Evolutionary conservation across 2,113 vertebrate genomes (phyloP).

Genomic region (Phylloscopus trochilus): DNA sequence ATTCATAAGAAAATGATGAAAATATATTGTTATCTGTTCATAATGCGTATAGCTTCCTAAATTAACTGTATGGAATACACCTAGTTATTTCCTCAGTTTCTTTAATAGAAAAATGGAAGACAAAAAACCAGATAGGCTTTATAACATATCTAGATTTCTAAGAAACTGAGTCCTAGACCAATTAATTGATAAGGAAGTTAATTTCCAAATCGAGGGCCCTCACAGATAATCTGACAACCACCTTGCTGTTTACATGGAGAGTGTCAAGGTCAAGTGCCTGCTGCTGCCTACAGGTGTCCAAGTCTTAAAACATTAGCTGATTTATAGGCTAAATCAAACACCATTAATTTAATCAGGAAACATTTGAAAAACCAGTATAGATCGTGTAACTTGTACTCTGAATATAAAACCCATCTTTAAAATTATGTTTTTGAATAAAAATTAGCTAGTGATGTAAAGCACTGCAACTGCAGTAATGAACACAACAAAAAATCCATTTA

Average conservation of each 20-base stretch:
- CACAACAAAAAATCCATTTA: not conserved
- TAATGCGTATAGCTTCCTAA: not conserved
- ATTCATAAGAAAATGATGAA: not conserved
- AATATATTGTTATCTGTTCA: not conserved
- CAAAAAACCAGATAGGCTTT: not conserved
- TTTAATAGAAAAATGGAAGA: not conserved
- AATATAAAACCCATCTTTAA: not conserved
- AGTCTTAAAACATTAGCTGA: not conserved
- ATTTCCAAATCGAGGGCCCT: not conserved
- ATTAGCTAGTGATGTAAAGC: not conserved
- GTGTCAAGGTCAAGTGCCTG: not conserved
- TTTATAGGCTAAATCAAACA: not conserved
- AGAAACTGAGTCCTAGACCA: not conserved
- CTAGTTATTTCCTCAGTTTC: not conserved
- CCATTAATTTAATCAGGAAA: not conserved
- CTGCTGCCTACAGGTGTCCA: not conserved
- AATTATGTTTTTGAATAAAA: not conserved
- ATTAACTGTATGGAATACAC: not conserved
- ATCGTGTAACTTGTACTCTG: not conserved
- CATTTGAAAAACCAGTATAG: not conserved
- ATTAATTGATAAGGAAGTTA: conserved; percentile 1
- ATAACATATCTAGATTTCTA: not conserved
- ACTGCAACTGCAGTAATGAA: not conserved
- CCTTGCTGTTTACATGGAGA: not conserved
- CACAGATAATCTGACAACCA: not conserved